These are phyloP conservation scores for Spilogale gracilis DNA, from an alignment of 2,113 vertebrate species.

Conservation along the genomic window DNA sequence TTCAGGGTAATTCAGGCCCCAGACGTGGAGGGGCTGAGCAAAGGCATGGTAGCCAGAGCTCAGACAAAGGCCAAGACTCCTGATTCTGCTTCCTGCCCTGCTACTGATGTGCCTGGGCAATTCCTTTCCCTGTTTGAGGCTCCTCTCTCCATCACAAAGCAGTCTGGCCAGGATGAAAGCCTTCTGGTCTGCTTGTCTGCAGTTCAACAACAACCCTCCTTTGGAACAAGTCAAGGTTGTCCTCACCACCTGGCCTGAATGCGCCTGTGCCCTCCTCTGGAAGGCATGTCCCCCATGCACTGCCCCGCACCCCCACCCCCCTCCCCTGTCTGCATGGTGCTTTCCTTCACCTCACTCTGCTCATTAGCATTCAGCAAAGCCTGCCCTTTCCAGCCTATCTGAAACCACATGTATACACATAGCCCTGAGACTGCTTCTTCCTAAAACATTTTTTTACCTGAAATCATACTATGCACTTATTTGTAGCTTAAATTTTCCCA, in stretches of 20 bases:
- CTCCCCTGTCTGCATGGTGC: accelerated
- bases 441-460: neutral
- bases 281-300: neutral
- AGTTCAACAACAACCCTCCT: neutral
- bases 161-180: too few species aligned
- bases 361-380: neutral
- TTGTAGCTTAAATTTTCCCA: neutral
- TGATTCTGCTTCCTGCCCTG: neutral
- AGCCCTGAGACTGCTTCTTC: neutral
- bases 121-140: conserved; percentile 51
- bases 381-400: neutral
- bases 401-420: accelerated
- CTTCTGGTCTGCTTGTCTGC: neutral
- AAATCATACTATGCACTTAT: too few species aligned
- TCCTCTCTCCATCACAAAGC: neutral
- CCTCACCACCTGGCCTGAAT: neutral
- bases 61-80: neutral
- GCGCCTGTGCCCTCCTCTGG: neutral
- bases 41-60: neutral
- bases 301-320: too few species aligned
- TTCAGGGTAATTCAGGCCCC: neutral
- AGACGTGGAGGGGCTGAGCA: neutral
- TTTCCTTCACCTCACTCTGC: neutral
- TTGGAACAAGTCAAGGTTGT: neutral
- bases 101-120: conserved; percentile 41